Conservation (phyloP, 2,888 invertebrate genomes). For the Julus scanicus region DNA sequence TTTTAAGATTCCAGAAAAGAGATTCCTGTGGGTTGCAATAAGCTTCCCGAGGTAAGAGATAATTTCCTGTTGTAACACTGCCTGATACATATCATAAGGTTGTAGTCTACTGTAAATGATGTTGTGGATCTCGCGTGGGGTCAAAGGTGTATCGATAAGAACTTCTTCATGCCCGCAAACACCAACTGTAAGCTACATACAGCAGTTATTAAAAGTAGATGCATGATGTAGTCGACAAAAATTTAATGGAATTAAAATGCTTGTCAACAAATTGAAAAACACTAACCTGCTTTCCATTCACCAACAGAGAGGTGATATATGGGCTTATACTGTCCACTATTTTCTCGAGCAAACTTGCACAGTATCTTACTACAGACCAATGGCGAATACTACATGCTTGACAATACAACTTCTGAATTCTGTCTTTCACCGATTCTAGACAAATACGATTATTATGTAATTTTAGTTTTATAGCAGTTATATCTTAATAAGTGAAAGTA, state of each 20-base stretch:
- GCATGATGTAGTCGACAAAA: background rate
- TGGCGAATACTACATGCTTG: slow-evolving; percentile 86
- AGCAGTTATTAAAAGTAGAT: slow-evolving; percentile 62
- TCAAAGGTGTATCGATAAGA: slow-evolving; percentile 97
- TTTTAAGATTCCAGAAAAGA: slow-evolving; percentile 94
- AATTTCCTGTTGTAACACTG: slow-evolving; percentile 92
- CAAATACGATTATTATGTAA: background rate
- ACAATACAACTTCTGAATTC: slow-evolving; percentile 79
- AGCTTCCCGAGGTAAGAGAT: slow-evolving; percentile 93
- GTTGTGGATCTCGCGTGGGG: slow-evolving; percentile 92
- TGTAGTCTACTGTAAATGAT: slow-evolving; percentile 92
- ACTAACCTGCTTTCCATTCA: slow-evolving; percentile 93
- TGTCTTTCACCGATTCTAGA: slow-evolving; percentile 72
- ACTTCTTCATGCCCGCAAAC: slow-evolving; percentile 94
- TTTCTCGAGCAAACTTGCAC: slow-evolving; percentile 91
- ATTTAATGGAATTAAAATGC: background rate
- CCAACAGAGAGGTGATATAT: slow-evolving; percentile 96
- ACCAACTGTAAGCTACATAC: slow-evolving; percentile 82
- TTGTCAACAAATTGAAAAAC: background rate
- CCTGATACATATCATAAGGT: slow-evolving; percentile 89
- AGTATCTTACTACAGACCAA: slow-evolving; percentile 94
- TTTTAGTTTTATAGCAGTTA: too few relatives aligned
- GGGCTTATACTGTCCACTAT: slow-evolving; percentile 98
- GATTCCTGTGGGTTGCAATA: slow-evolving; percentile 90
- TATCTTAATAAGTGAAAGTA: too few relatives aligned